A percentile compares a stretch with the other conserved stretches of the same genome.
These are phyloP conservation scores for Cryptosula pallasiana DNA, from an alignment of 2,888 invertebrate species.

Conservation along the genomic window DNA sequence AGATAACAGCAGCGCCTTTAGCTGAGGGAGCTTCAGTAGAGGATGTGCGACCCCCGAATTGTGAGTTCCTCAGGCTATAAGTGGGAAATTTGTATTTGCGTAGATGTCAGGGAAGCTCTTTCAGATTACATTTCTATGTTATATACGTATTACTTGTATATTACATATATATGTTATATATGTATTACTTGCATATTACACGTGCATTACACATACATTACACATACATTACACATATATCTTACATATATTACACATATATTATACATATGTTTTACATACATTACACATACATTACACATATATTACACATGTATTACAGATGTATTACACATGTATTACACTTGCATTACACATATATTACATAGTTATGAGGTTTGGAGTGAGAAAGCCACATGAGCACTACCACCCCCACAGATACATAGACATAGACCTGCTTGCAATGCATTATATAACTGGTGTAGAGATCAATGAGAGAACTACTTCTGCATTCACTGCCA, in stretches of 20 bases:
- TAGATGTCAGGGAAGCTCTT: no score
- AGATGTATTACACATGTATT: no score
- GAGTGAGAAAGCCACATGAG: neutral
- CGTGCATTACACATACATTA: neutral
- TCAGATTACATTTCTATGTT: no score
- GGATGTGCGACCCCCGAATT: neutral
- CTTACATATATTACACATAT: neutral
- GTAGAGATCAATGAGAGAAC: neutral
- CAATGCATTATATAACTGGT: neutral
- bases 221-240: neutral
- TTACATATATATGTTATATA: no score
- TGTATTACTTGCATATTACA: no score
- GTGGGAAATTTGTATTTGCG: no score
- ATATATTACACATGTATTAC: no score
- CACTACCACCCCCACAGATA: neutral
- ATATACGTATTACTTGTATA: no score
- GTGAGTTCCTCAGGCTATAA: neutral
- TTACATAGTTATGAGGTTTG: neutral
- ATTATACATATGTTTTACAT: neutral
- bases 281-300: no score
- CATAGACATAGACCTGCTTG: constrained; percentile 14
- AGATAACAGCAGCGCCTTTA: neutral
- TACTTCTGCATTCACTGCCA: neutral
- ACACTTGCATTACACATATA: neutral
- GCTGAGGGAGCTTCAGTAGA: neutral